These are phyloP conservation scores for Leucoptera coffeella DNA, from an alignment of 2,888 invertebrate species.

Conservation along the genomic window DNA sequence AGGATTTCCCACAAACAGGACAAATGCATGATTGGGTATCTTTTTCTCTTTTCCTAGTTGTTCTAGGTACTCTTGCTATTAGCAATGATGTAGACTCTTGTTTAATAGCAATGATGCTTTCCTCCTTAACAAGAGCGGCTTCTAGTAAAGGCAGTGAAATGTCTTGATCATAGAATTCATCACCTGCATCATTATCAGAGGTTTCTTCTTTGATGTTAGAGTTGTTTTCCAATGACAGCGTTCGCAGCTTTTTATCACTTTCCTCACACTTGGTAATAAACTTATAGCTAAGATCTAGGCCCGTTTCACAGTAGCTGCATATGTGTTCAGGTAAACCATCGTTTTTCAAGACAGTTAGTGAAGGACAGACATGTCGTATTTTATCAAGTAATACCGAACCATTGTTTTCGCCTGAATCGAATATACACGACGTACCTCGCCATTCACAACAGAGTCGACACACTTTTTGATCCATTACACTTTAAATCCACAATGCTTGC, in stretches of 20 bases:
- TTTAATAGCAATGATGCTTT: too few relatives aligned
- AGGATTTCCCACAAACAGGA: background rate
- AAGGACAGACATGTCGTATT: too few relatives aligned
- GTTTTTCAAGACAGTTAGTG: conserved; percentile 13
- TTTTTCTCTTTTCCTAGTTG: too few relatives aligned
- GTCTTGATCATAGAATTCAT: background rate
- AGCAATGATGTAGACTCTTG: too few relatives aligned
- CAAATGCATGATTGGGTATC: too few relatives aligned
- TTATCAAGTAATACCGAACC: too few relatives aligned
- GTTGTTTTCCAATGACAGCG: too few relatives aligned
- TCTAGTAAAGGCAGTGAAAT: too few relatives aligned
- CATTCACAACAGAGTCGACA: conserved; percentile 23
- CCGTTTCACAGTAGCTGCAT: conserved; percentile 16
- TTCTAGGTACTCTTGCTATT: too few relatives aligned
- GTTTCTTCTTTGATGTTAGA: background rate
- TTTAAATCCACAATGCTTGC: too few relatives aligned
- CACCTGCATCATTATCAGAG: background rate
- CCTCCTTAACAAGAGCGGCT: too few relatives aligned
- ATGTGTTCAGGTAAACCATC: conserved; percentile 22
- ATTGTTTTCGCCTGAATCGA: conserved; percentile 9
- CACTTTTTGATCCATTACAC: conserved; percentile 14
- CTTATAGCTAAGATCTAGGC: conserved; percentile 16
- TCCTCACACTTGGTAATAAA: conserved; percentile 25
- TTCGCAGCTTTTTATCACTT: conserved; percentile 18
- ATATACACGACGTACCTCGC: conserved; percentile 16